Base-by-base conservation (phyloP, 2,888 invertebrate genomes). In the Marasmarcha lunaedactyla region DNA sequence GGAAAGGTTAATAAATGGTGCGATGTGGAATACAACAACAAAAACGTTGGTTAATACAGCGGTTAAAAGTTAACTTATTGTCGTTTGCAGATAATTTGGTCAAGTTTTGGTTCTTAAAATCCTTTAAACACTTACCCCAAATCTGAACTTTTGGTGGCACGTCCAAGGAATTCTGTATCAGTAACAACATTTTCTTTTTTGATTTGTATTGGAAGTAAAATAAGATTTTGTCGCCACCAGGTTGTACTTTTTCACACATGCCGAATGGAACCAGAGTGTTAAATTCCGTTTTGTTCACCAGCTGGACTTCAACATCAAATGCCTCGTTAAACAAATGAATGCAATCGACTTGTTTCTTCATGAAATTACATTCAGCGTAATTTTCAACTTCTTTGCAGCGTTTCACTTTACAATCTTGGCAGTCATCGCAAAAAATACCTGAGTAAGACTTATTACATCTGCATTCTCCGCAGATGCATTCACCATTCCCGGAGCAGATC, bases 391-490 rank as follows among this genome's bases (percentile, higher is more conserved):
- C 30, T 3, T 30, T 11, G 30, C 30, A 30, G n/a, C n/a, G 9
- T 30, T n/a, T 9, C 11, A 7, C n/a, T 30, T 9, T 4, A n/a
- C 30, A 30, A n/a, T 9, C 11, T n/a, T 30, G 6, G 11, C 30
- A 9, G 10, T 13, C 14, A 9, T 15, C 27, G 14, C 26, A 13
- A 11, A 15, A 9, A 26, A 10, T 27, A 11, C 30, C 30, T 2
- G 30, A n/a, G 30, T 30, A 30, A 4, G 9, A 9, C 6, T 30
- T 10, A 7, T 30, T 57, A 56, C 93, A 94, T 9, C 76, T 61
- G 54, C 92, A 92, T 39, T 62, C 65, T 5, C 92, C 92, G 63
- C 94, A 94, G 5, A 67, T 64, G 60, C 94, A 94, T 10, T 63
- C 60, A 0, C 94, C 95, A 46, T 87, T 61, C 6, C 72, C 74